Evolutionary conservation across 2,797 vertebrate species (phyloP).

Genomic region (Cossypha heuglini): DNA sequence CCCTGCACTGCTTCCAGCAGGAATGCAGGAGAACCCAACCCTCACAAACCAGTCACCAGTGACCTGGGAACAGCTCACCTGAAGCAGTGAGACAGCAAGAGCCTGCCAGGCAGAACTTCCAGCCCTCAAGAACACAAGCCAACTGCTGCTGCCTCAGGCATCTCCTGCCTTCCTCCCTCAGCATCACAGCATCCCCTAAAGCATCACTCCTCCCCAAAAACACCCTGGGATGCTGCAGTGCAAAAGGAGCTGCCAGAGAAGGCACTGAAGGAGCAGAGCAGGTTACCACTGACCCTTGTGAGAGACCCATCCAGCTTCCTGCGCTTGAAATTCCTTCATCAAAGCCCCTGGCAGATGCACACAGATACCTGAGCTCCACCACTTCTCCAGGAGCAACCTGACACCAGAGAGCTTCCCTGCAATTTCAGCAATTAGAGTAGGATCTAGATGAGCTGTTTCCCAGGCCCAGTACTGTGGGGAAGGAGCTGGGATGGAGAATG

Average conservation of each 20-base stretch:
- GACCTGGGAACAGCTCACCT: background rate
- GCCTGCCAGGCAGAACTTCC: background rate
- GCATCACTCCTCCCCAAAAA: background rate
- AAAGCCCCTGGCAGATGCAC: background rate
- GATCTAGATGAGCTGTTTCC: background rate
- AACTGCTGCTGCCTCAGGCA: background rate
- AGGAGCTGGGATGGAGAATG: background rate
- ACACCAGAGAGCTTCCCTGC: background rate
- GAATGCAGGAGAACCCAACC: fast-evolving
- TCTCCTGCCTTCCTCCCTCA: background rate
- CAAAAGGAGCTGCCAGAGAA: background rate
- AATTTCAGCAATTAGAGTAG: conserved; percentile 19
- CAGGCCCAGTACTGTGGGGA: background rate
- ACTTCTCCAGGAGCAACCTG: background rate
- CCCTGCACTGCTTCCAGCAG: background rate
- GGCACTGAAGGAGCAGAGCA: background rate
- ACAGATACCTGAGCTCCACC: background rate
- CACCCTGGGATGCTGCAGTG: background rate
- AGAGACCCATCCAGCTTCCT: background rate
- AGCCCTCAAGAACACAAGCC: background rate
- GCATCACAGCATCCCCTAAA: background rate
- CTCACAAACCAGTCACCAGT: background rate
- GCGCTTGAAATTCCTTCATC: background rate
- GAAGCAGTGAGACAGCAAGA: background rate
- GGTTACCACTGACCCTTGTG: background rate